A percentile compares a stretch with the other conserved stretches of the same genome.
These are phyloP conservation scores for Julus scanicus DNA, from an alignment of 2,888 invertebrate species.

Conservation along the genomic window DNA sequence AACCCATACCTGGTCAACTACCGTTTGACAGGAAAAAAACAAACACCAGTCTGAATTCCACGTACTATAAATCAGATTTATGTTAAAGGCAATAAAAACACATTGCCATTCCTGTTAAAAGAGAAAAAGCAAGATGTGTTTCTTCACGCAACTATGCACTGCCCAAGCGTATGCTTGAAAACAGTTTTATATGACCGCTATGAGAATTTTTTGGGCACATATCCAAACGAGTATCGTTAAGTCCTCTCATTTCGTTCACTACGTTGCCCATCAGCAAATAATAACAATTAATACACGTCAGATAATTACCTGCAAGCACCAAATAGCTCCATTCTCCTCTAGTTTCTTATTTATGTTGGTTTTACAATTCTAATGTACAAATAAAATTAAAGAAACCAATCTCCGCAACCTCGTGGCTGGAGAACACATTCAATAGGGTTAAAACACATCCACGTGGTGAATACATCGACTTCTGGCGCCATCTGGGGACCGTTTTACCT, in stretches of 20 bases:
- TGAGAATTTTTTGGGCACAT: neutral
- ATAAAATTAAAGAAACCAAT: neutral
- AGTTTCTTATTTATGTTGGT: neutral
- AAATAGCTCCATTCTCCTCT: neutral
- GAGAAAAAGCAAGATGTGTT: too few species aligned
- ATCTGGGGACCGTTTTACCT: neutral
- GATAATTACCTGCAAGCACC: neutral
- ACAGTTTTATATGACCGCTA: neutral
- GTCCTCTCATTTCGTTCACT: neutral
- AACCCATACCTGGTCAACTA: too few species aligned
- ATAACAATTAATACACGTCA: neutral
- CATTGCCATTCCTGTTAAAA: too few species aligned
- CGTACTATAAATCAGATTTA: too few species aligned
- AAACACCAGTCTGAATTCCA: too few species aligned
- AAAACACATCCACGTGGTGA: neutral
- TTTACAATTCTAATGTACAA: neutral
- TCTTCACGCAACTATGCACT: neutral
- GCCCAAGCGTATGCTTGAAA: neutral
- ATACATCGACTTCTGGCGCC: neutral
- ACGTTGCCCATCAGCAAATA: neutral
- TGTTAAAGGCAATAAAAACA: too few species aligned
- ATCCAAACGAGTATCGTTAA: neutral
- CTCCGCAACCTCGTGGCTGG: neutral
- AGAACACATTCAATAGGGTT: too few species aligned
- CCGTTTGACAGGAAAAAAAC: too few species aligned